Percentiles rank a stretch among this genome's conserved stretches.
Conservation (phyloP, 2,888 invertebrate species). For the Onchidella celtica region DNA sequence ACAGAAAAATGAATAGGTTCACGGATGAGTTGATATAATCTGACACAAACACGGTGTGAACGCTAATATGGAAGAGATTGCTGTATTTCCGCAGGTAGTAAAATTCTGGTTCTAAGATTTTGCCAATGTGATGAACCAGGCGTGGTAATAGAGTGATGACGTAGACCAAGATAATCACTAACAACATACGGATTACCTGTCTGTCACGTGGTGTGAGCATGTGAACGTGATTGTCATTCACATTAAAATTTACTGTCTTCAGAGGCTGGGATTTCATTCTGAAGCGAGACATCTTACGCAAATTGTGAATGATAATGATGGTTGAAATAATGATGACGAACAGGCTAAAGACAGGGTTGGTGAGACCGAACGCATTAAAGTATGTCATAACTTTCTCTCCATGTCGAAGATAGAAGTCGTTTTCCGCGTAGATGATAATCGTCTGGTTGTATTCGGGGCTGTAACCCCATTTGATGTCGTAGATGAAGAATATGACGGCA, state of each 20-base stretch:
- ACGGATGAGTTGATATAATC: constrained; percentile 21
- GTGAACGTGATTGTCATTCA: neutral
- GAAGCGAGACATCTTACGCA: constrained; percentile 18
- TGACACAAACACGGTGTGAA: neutral
- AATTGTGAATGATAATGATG: constrained; percentile 25
- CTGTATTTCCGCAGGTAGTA: constrained; percentile 18
- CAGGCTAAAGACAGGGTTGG: constrained; percentile 24
- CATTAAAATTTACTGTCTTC: neutral
- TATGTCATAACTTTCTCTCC: neutral
- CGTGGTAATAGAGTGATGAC: constrained; percentile 23
- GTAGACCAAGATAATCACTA: constrained; percentile 28
- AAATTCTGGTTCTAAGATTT: constrained; percentile 16
- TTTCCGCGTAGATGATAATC: neutral
- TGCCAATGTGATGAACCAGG: constrained; percentile 8
- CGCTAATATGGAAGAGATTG: constrained; percentile 21
- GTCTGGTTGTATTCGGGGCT: neutral
- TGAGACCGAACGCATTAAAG: constrained; percentile 25
- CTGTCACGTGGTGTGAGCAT: neutral
- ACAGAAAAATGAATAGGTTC: constrained; percentile 21
- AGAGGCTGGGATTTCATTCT: neutral
- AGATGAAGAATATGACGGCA: constrained; percentile 25
- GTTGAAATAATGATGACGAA: constrained; percentile 25
- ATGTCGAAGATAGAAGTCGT: neutral
- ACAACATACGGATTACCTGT: constrained; percentile 23
- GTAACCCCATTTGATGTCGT: constrained; percentile 24